Conservation (phyloP, 23 tunicate species). For the Trididemnum nubilum region DNA sequence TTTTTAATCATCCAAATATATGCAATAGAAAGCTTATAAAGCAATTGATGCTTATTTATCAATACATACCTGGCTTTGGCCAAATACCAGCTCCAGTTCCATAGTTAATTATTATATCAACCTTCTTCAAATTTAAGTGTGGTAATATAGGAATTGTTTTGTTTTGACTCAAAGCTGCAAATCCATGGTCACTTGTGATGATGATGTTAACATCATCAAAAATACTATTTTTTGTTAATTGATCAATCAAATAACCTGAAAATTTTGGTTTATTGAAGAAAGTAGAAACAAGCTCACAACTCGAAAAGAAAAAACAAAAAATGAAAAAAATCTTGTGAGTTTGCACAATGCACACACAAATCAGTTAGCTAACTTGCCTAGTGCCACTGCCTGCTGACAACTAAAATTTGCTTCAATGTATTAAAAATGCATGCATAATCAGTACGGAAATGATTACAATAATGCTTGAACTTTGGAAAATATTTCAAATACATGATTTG, state of each 20-base stretch:
- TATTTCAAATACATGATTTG: too few relatives aligned
- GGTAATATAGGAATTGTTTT: constrained; percentile 48
- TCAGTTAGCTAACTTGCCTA: too few relatives aligned
- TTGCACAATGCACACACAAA: neutral
- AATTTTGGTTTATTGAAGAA: too few relatives aligned
- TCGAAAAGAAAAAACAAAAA: too few relatives aligned
- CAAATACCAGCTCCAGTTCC: constrained; percentile 74
- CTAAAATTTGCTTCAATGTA: too few relatives aligned
- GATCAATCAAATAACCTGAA: constrained; percentile 69
- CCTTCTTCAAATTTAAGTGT: constrained; percentile 41
- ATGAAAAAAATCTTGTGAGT: neutral
- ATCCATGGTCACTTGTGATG: constrained; percentile 94
- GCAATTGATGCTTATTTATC: too few relatives aligned
- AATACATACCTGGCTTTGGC: constrained; percentile 75
- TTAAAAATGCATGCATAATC: too few relatives aligned
- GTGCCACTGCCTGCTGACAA: too few relatives aligned
- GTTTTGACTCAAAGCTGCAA: constrained; percentile 47
- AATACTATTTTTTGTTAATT: constrained; percentile 38
- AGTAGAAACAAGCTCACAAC: neutral
- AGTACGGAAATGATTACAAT: too few relatives aligned
- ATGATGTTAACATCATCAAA: constrained; percentile 72
- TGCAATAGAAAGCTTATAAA: too few relatives aligned
- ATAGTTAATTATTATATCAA: constrained; percentile 44
- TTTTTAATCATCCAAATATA: too few relatives aligned
- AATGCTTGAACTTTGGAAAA: too few relatives aligned